Evolutionary conservation across 2,888 invertebrate genomes (phyloP).

Genomic region (Chymomyza fuscimana): DNA sequence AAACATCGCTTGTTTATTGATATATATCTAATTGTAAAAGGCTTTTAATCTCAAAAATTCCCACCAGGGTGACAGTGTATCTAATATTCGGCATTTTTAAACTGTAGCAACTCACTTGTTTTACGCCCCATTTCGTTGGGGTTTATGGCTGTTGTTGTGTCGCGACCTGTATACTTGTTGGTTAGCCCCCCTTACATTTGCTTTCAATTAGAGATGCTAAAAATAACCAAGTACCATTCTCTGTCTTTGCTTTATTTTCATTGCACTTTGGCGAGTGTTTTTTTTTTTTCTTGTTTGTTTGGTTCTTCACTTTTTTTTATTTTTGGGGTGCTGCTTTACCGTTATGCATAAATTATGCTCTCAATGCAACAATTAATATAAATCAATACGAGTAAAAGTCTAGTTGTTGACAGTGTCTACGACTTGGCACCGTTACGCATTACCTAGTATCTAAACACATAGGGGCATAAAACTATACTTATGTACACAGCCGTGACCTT

Average conservation of each 20-base stretch:
- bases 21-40: too few relatives aligned
- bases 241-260: slow-evolving; percentile 43
- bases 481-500: slow-evolving; percentile 47
- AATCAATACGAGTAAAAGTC: slow-evolving; percentile 49
- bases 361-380: slow-evolving; percentile 59
- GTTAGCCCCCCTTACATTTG: slow-evolving; percentile 43
- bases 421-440: slow-evolving; percentile 32
- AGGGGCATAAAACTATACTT: neutral
- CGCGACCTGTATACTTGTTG: slow-evolving; percentile 37
- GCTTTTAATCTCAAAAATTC: too few relatives aligned
- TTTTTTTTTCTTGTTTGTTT: slow-evolving; percentile 21
- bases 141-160: neutral
- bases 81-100: too few relatives aligned
- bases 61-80: too few relatives aligned
- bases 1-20: too few relatives aligned
- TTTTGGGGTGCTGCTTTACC: neutral
- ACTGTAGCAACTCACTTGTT: neutral
- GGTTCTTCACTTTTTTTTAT: neutral
- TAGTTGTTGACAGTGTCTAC: slow-evolving; percentile 55
- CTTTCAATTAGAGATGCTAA: slow-evolving; percentile 48
- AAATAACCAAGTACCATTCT: slow-evolving; percentile 26
- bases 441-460: neutral
- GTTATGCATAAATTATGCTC: slow-evolving; percentile 56
- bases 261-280: slow-evolving; percentile 47
- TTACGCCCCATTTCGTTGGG: neutral